phyloP scores from a whole-genome alignment of 2,797 vertebrate species.

The Peromyscus melanophrys region DNA sequence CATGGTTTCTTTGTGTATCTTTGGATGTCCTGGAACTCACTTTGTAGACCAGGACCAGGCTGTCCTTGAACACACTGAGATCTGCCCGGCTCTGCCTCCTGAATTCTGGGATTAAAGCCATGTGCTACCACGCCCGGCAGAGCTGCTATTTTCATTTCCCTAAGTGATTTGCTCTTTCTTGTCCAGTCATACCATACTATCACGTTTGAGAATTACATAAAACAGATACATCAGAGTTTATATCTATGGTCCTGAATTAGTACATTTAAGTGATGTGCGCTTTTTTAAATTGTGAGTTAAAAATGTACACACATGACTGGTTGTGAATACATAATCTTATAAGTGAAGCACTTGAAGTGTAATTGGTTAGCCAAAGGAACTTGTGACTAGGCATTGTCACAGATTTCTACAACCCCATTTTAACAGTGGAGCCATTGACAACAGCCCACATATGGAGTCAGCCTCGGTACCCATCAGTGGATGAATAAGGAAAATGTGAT shows the following conservation, averaged over 20 bases:
- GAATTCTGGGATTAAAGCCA: too few relatives aligned
- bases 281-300: neutral
- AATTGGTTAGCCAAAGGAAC: neutral
- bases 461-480: neutral
- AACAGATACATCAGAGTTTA: neutral
- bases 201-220: neutral
- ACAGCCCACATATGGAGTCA: neutral
- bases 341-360: neutral
- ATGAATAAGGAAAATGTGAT: neutral
- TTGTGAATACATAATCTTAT: neutral
- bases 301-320: neutral
- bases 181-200: neutral
- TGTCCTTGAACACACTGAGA: too few relatives aligned
- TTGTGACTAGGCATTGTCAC: neutral
- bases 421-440: neutral
- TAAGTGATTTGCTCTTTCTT: neutral
- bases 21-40: too few relatives aligned
- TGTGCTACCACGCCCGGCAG: too few relatives aligned
- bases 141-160: neutral
- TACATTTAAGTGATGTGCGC: neutral
- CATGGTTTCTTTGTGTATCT: too few relatives aligned
- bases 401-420: neutral
- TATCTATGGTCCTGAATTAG: neutral
- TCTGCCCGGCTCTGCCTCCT: too few relatives aligned
- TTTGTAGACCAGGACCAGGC: too few relatives aligned